These are phyloP conservation scores for Anticlea derivata DNA, from an alignment of 2,888 invertebrate species.

Conservation along the genomic window DNA sequence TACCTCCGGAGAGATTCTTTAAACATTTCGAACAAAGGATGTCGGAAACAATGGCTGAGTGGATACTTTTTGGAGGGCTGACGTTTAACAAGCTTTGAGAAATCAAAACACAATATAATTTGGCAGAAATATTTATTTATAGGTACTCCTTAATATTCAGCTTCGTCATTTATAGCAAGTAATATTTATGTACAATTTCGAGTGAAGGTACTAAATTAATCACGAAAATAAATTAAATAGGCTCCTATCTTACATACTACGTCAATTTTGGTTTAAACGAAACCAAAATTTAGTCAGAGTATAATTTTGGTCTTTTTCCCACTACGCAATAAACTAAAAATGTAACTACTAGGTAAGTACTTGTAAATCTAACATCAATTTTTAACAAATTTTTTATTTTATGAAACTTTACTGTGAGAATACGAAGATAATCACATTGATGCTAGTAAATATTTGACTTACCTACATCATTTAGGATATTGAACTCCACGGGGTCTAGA, in stretches of 20 bases:
- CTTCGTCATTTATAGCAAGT: constrained; percentile 77
- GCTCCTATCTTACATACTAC: constrained; percentile 66
- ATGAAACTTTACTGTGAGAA: constrained; percentile 50
- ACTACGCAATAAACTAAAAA: constrained; percentile 57
- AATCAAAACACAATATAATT: constrained; percentile 68
- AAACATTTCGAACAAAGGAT: constrained; percentile 42
- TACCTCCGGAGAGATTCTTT: constrained; percentile 37
- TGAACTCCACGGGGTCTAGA: background rate
- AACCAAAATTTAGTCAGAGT: constrained; percentile 59
- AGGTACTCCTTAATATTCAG: constrained; percentile 75
- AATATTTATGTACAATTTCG: constrained; percentile 76
- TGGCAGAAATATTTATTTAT: constrained; percentile 84
- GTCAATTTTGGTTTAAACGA: constrained; percentile 70
- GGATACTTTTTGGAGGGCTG: constrained; percentile 35
- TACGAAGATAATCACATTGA: constrained; percentile 35
- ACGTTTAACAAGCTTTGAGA: constrained; percentile 26
- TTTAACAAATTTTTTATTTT: constrained; percentile 51
- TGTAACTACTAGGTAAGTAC: constrained; percentile 58
- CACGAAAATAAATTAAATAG: constrained; percentile 78
- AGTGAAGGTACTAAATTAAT: constrained; percentile 77
- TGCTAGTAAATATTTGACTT: constrained; percentile 34
- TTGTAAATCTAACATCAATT: constrained; percentile 64
- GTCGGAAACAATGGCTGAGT: constrained; percentile 45
- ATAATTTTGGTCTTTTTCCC: constrained; percentile 64
- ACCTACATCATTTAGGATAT: constrained; percentile 19